Conservation (phyloP, 2,113 vertebrate genomes). For the Gnathonemus echidnorhynchus region DNA sequence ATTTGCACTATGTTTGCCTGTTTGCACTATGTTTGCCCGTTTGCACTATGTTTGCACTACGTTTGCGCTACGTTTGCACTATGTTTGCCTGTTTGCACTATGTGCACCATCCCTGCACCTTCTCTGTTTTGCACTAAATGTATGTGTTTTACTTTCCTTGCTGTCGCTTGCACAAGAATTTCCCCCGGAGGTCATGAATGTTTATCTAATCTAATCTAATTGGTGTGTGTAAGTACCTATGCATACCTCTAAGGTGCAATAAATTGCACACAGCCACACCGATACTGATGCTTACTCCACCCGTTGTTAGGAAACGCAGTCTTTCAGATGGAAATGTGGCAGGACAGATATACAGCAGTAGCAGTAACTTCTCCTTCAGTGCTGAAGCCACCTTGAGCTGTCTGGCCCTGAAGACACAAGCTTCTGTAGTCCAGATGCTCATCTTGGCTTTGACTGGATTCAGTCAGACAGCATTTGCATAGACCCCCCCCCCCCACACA, state of each 20-base stretch:
- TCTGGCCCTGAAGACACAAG: not conserved
- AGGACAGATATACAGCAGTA: not conserved
- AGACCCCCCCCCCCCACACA: not conserved
- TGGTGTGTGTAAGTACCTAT: not conserved
- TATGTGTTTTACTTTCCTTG: not conserved
- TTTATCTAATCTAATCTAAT: not conserved
- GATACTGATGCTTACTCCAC: not conserved
- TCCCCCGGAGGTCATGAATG: not conserved
- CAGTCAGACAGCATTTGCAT: not conserved
- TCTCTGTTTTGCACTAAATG: not conserved
- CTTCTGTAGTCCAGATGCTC: slow-evolving; percentile 6
- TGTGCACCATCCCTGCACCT: not conserved
- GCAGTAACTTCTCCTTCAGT: not conserved
- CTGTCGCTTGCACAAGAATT: not conserved
- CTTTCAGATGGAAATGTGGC: not conserved
- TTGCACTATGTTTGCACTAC: not conserved
- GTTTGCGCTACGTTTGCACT: not conserved
- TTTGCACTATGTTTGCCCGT: not conserved
- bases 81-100: not conserved
- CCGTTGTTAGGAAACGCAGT: not conserved
- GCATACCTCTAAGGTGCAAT: not conserved
- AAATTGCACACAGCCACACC: not conserved
- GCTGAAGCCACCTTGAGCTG: not conserved
- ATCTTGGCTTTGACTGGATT: not conserved
- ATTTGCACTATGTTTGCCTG: not conserved